Base-by-base conservation (phyloP, 2,888 invertebrate species). In the Anagyrus pseudococci region DNA sequence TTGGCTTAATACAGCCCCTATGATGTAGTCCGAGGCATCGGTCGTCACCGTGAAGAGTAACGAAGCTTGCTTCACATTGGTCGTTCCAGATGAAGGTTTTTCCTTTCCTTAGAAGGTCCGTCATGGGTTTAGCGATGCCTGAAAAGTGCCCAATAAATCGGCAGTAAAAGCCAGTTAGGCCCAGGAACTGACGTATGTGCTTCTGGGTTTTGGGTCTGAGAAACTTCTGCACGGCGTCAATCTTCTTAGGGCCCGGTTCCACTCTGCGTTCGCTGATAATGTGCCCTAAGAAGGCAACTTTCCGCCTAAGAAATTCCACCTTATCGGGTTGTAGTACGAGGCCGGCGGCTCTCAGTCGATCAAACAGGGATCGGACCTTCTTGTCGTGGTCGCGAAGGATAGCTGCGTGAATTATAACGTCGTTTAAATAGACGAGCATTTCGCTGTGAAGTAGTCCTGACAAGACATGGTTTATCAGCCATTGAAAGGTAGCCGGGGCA, bases 251-350 rank as follows among this genome's bases (percentile, higher is more conserved):
- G 22, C 47, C 56, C 1, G 47, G 56, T 22, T 22, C 13, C 2
- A 57, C 48, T 7, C 41, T 26, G 4, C 37, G 8, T 44, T 50
- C 22, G 1, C 15, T 44, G 0, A 50, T 29, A 2, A 58, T 44
- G 23, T 58, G 50, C 2, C 22, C 50, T 3, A 50, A 4, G 1
- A 26, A 50, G 22, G 22, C 13, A 0, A 43, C 44, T 44, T 50
- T 44, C 0, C 13, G 37, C 1, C 25, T 4, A 0, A 58, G 10
- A 3, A 58, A 58, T 26, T 52, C 29, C n/a, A 50, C 50, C 22
- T 58, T 58, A 3, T 52, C 50, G 6, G 50, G 44, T 20, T 58
- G 43, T 13, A 52, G 17, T 0, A 43, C 43, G 0, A 58, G n/a
- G 0, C 1, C 29, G 1, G 50, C 58, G 1, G 10, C 2, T 15